These are phyloP conservation scores for Mesocentrotus franciscanus DNA, from an alignment of 53 echinoderm and acorn worm species.

Conservation along the genomic window DNA sequence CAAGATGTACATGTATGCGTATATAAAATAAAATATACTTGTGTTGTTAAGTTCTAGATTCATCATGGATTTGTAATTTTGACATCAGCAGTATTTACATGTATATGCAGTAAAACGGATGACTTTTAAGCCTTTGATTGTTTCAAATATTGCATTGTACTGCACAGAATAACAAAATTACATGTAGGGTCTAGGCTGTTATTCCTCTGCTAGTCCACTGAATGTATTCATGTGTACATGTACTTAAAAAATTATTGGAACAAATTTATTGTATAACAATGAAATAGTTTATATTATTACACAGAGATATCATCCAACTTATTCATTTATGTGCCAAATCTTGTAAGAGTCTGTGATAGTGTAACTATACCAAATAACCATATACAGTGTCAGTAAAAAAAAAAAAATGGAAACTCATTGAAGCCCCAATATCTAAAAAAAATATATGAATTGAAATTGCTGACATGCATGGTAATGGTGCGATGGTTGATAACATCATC, in stretches of 20 bases:
- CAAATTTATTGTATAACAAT: background rate
- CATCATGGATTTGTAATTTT: background rate
- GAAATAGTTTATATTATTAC: background rate
- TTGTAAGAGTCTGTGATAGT: background rate
- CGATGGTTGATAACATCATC: too few relatives aligned
- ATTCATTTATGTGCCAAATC: constrained; percentile 1
- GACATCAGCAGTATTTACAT: background rate
- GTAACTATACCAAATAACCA: background rate
- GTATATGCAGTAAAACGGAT: background rate
- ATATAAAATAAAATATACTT: background rate
- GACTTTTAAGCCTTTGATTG: background rate
- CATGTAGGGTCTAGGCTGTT: background rate
- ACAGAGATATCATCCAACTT: background rate
- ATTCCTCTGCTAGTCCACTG: background rate
- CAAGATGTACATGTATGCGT: background rate
- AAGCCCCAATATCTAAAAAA: too few relatives aligned
- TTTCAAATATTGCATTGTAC: background rate
- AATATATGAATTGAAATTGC: too few relatives aligned
- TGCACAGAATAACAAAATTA: background rate
- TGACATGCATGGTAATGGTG: too few relatives aligned
- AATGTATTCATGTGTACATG: background rate
- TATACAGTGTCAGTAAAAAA: background rate
- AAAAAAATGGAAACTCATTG: too few relatives aligned
- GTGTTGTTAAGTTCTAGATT: background rate
- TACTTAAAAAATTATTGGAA: background rate